Percentiles rank a stretch among this genome's conserved stretches.
Evolutionary conservation across 2,888 invertebrate genomes (phyloP).

Genomic region (Syrphus vitripennis): DNA sequence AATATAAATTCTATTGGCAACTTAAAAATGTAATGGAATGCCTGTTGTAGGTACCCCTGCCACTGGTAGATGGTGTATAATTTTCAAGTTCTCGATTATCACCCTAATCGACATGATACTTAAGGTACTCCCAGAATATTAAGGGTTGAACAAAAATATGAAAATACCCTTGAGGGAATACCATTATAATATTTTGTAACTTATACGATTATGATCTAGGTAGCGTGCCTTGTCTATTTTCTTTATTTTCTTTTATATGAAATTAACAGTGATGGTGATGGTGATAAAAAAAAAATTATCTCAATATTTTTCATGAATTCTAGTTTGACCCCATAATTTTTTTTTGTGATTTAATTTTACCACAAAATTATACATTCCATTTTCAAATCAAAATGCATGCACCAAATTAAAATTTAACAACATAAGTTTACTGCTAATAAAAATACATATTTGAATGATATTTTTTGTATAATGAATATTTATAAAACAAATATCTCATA

Average conservation of each 20-base stretch:
- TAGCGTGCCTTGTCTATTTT: background rate
- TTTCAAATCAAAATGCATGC: background rate
- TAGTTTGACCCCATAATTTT: background rate
- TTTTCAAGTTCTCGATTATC: constrained; percentile 5
- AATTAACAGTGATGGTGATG: background rate
- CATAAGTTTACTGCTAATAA: background rate
- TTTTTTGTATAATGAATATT: constrained; percentile 40
- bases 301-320: background rate
- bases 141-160: background rate
- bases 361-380: background rate
- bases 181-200: background rate
- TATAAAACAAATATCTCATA: constrained; percentile 49
- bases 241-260: background rate
- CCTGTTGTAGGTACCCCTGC: background rate
- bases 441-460: background rate
- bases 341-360: background rate
- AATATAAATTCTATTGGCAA: too few relatives aligned
- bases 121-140: background rate
- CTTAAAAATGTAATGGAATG: too few relatives aligned
- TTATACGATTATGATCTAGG: background rate
- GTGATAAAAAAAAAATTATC: background rate
- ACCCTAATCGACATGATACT: constrained; percentile 8
- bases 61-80: background rate
- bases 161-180: background rate
- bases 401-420: constrained; percentile 2